A percentile compares a stretch with the other conserved stretches of the same genome.
These are phyloP conservation scores for Homarus americanus DNA, from an alignment of 1,140 invertebrate genomes.

Conservation along the genomic window DNA sequence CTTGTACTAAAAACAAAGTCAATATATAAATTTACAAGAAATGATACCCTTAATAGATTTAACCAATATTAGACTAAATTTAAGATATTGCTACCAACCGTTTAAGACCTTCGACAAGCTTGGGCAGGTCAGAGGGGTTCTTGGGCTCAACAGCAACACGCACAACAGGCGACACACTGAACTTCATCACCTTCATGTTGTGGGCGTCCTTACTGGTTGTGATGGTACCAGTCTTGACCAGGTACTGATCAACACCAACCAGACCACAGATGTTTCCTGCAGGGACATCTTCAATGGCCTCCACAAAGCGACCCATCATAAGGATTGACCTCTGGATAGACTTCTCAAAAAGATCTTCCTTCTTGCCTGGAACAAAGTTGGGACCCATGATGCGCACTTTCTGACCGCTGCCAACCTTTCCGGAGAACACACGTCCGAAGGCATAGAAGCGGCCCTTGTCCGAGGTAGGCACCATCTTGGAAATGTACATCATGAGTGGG, in stretches of 20 bases:
- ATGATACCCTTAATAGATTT: no score
- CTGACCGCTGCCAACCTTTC: constrained; percentile 94
- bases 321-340: constrained; percentile 99
- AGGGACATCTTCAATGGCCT: constrained; percentile 99
- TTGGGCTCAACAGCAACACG: constrained; percentile 99
- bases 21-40: not conserved
- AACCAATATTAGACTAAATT: not conserved
- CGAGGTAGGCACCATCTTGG: constrained; percentile 99
- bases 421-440: constrained; percentile 99
- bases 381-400: constrained; percentile 99
- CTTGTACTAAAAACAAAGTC: no score
- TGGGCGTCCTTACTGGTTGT: constrained; percentile 99
- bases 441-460: constrained; percentile 99
- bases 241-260: constrained; percentile 99
- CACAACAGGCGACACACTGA: constrained; percentile 99
- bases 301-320: constrained; percentile 99
- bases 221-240: constrained; percentile 99
- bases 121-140: constrained; percentile 99
- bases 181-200: constrained; percentile 99
- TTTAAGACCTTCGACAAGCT: constrained; percentile 94
- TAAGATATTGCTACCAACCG: constrained; percentile 51
- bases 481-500: constrained; percentile 99
- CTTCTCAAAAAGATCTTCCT: constrained; percentile 99
- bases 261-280: constrained; percentile 99
- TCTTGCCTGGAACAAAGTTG: constrained; percentile 98